Conservation (phyloP, 2,113 vertebrate species). For the Cochlearius cochlearius region DNA sequence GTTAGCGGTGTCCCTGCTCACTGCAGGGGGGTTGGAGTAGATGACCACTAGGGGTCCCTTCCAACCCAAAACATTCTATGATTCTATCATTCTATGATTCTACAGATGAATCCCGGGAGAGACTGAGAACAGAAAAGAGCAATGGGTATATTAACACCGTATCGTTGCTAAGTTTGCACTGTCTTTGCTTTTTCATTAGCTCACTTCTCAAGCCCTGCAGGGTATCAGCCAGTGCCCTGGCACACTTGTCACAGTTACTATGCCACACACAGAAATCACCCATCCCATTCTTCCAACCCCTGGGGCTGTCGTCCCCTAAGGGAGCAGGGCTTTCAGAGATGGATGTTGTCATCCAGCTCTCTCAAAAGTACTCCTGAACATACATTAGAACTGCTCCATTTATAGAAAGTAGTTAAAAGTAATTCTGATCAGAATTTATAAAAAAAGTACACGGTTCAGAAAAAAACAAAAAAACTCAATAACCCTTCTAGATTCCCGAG, state of each 20-base stretch:
- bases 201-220: neutral
- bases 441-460: neutral
- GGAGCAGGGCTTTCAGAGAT: neutral
- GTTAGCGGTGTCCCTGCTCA: too few relatives aligned
- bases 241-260: neutral
- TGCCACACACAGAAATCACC: neutral
- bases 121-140: neutral
- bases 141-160: neutral
- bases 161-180: neutral
- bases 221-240: neutral
- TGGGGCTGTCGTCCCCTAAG: neutral
- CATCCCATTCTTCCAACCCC: neutral
- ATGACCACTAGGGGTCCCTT: too few relatives aligned
- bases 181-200: neutral
- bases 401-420: neutral
- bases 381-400: accelerated
- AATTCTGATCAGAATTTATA: neutral
- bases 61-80: too few relatives aligned
- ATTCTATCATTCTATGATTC: too few relatives aligned
- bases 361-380: neutral
- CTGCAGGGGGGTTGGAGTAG: too few relatives aligned
- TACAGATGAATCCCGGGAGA: neutral
- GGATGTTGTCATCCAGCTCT: neutral
- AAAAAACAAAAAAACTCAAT: neutral
- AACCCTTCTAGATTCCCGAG: neutral